phyloP scores from a whole-genome alignment of 2,888 invertebrate species.

The Leptopilina myrica region DNA sequence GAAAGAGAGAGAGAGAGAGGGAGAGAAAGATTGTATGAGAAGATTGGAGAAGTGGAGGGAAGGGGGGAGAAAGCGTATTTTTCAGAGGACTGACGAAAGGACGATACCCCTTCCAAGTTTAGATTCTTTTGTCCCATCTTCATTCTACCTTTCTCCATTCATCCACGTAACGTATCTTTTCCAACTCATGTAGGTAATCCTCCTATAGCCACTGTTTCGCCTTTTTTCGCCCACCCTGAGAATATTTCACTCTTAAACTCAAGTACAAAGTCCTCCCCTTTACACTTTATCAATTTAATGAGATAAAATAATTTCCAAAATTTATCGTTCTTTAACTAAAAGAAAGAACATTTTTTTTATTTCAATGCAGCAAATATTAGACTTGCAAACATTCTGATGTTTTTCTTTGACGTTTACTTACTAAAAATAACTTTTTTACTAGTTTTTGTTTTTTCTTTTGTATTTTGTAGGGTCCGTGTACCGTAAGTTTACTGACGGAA shows the following conservation, averaged over 20 bases:
- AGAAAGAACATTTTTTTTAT: no score
- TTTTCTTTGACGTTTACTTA: no score
- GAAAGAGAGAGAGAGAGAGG: conserved; percentile 1
- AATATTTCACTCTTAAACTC: conserved; percentile 40
- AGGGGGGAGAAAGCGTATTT: conserved; percentile 58
- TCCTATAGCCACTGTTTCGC: conserved; percentile 45
- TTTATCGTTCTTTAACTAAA: no score
- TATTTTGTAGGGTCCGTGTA: no score
- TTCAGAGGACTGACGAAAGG: conserved; percentile 52
- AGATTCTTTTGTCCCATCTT: conserved; percentile 51
- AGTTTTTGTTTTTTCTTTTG: no score
- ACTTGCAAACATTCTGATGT: no score
- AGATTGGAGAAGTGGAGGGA: conserved; percentile 44
- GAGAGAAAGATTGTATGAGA: conserved; percentile 49
- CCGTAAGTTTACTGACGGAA: no score
- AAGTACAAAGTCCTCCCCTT: neutral
- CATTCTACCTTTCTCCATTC: conserved; percentile 47
- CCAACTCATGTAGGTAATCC: conserved; percentile 50
- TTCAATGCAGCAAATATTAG: no score
- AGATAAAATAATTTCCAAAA: conserved; percentile 1
- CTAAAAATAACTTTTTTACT: no score
- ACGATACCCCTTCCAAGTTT: conserved; percentile 47
- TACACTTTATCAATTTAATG: neutral
- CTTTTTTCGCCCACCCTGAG: conserved; percentile 3
- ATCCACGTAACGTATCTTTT: conserved; percentile 47